phyloP scores from a whole-genome alignment of 2,888 invertebrate species.

The Melieria crassipennis region DNA sequence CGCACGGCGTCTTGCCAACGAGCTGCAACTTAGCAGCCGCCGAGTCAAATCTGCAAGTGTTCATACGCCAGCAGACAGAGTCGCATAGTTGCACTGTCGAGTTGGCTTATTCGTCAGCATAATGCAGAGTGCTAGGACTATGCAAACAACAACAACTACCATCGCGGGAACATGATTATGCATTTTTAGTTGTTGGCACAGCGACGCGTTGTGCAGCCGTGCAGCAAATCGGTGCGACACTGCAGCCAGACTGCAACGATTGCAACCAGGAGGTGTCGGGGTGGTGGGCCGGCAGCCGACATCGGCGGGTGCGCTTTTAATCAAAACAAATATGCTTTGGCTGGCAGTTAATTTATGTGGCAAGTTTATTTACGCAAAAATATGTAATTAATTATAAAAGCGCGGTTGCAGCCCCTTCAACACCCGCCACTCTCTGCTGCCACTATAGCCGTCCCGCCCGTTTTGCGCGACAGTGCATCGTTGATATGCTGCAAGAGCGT shows the following conservation, averaged over 20 bases:
- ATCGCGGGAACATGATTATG: slow-evolving; percentile 13
- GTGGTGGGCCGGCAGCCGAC: not conserved
- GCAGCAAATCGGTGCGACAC: slow-evolving; percentile 2
- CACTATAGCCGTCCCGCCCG: too few relatives aligned
- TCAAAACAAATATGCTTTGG: slow-evolving; percentile 20
- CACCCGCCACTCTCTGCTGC: too few relatives aligned
- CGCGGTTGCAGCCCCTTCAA: not conserved
- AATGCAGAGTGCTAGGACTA: not conserved
- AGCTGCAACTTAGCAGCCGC: too few relatives aligned
- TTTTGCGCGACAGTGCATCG: too few relatives aligned
- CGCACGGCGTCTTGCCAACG: too few relatives aligned
- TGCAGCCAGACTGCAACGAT: not conserved
- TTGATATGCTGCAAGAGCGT: too few relatives aligned
- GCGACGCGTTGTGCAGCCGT: not conserved
- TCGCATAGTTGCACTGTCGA: not conserved
- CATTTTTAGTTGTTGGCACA: slow-evolving; percentile 14
- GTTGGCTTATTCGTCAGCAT: slow-evolving; percentile 15
- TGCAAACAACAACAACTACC: not conserved
- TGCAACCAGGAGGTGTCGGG: not conserved
- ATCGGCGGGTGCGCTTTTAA: slow-evolving; percentile 1
- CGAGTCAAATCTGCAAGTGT: slow-evolving; percentile 16
- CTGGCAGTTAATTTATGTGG: slow-evolving; percentile 32
- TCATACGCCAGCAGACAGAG: slow-evolving; percentile 1
- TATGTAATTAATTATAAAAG: slow-evolving; percentile 32
- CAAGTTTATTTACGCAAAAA: slow-evolving; percentile 34